Evolutionary conservation across 2,797 vertebrate genomes (phyloP).

Genomic region (Pteronotus mesoamericanus): DNA sequence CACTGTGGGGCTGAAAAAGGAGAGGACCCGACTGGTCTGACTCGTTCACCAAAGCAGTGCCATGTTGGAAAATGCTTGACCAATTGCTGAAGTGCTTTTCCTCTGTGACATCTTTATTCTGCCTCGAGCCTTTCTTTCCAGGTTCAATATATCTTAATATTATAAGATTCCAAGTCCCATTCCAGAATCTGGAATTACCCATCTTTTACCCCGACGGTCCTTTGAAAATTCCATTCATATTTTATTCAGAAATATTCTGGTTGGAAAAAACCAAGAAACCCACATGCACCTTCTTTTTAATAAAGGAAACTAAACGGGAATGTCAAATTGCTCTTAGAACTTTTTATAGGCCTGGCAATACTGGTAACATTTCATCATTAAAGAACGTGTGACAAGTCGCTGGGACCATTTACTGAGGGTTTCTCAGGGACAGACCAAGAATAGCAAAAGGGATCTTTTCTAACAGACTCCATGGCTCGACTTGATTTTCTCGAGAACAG

Average conservation of each 20-base stretch:
- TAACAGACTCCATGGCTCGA: constrained; percentile 40
- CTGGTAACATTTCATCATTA: constrained; percentile 65
- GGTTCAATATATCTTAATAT: background rate
- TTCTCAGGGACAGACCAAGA: constrained; percentile 63
- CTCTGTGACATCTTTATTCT: background rate
- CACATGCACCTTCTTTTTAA: constrained; percentile 56
- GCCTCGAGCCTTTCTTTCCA: background rate
- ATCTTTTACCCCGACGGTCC: background rate
- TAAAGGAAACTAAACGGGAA: constrained; percentile 58
- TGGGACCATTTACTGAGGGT: constrained; percentile 48
- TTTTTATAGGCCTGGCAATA: constrained; percentile 69
- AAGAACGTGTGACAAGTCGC: constrained; percentile 52
- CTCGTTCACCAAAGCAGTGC: background rate
- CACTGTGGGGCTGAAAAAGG: background rate
- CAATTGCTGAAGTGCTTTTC: background rate
- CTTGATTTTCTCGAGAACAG: constrained; percentile 37
- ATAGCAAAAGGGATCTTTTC: constrained; percentile 48
- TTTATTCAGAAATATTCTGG: constrained; percentile 46
- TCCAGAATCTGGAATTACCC: background rate
- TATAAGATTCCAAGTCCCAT: background rate
- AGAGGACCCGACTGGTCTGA: background rate
- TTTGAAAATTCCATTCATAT: constrained; percentile 40
- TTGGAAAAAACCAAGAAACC: background rate
- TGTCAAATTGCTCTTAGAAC: constrained; percentile 68
- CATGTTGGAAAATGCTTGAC: background rate